Conservation (phyloP, 2,888 invertebrate genomes). For the Tiliacea citrago region DNA sequence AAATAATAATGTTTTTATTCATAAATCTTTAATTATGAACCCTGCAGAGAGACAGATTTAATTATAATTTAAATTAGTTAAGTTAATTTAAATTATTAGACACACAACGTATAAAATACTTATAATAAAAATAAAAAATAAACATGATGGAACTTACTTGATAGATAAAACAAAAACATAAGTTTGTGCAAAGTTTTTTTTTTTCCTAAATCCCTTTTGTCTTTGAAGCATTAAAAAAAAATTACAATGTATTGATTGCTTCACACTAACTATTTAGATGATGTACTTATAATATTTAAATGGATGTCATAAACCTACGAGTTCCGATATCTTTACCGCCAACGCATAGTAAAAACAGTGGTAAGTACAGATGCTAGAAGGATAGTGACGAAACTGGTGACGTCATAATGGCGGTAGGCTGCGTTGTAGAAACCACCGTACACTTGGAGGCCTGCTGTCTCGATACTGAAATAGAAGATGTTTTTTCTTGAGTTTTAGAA, state of each 20-base stretch:
- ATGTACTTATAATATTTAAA: constrained; percentile 4
- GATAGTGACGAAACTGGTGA: constrained; percentile 80
- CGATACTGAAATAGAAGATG: constrained; percentile 91
- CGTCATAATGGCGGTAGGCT: constrained; percentile 80
- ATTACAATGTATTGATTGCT: not conserved
- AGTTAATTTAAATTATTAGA: constrained; percentile 34
- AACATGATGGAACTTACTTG: not conserved
- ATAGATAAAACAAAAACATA: not conserved
- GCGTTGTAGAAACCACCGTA: constrained; percentile 96
- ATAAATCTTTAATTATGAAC: constrained; percentile 33
- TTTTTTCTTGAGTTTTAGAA: not conserved
- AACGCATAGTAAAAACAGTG: constrained; percentile 73
- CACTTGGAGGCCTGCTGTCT: constrained; percentile 96
- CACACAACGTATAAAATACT: constrained; percentile 23
- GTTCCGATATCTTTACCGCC: constrained; percentile 66
- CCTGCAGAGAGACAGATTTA: constrained; percentile 58
- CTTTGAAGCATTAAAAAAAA: not conserved
- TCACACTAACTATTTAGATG: not conserved
- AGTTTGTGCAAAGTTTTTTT: not conserved
- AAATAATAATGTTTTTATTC: constrained; percentile 3
- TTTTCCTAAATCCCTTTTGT: not conserved
- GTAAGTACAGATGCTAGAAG: constrained; percentile 78
- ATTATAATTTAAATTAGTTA: not conserved
- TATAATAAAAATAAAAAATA: not conserved
- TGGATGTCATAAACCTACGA: not conserved